phyloP scores from a whole-genome alignment of 2,888 invertebrate genomes.

The Platycnemis pennipes region DNA sequence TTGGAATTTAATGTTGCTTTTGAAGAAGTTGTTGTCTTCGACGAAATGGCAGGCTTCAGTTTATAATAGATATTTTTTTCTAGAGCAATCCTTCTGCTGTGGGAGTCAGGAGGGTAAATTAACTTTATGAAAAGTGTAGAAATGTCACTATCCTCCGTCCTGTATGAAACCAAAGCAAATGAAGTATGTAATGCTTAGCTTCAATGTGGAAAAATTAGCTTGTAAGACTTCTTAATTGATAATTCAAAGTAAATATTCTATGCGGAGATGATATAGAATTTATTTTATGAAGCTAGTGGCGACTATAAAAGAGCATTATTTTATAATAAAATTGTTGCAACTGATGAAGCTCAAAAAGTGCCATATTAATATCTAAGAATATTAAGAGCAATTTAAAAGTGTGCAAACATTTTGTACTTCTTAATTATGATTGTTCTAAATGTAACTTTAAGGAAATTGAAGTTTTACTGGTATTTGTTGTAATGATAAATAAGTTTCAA shows the following conservation, averaged over 20 bases:
- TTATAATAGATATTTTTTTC: not conserved
- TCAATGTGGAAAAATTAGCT: not conserved
- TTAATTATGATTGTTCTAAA: not conserved
- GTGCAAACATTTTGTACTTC: not conserved
- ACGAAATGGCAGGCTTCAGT: not conserved
- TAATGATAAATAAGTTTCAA: too few species aligned
- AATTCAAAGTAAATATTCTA: not conserved
- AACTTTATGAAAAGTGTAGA: not conserved
- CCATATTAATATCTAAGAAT: not conserved
- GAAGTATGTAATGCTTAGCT: not conserved
- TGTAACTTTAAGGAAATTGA: not conserved
- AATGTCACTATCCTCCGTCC: not conserved
- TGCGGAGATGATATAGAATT: not conserved
- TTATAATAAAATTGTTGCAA: not conserved
- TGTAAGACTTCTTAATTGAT: not conserved
- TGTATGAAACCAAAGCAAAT: not conserved
- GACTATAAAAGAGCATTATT: not conserved
- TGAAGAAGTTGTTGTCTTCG: not conserved
- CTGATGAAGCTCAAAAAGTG: conserved; percentile 7
- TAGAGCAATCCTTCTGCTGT: not conserved
- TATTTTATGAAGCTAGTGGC: not conserved
- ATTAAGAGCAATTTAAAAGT: not conserved
- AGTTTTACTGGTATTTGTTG: not conserved
- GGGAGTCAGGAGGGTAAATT: not conserved
- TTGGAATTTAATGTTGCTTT: not conserved